Evolutionary conservation across 2,888 invertebrate species (phyloP).

Genomic region (Sphaerophoria taeniata): DNA sequence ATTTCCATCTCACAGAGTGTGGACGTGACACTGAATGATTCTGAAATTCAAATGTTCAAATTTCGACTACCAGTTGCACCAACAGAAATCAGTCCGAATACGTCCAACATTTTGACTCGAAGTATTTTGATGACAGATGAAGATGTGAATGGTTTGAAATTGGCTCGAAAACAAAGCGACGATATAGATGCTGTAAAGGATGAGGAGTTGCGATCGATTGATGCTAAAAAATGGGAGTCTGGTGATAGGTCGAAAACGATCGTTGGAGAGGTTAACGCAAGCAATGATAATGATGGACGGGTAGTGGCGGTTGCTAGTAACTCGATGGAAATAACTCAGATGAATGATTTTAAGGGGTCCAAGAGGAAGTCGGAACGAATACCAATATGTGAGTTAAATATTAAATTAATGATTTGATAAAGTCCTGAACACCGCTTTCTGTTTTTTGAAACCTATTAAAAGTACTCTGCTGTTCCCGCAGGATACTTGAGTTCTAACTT

Average conservation of each 20-base stretch:
- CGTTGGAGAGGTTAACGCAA: background rate
- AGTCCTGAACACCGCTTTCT: too few species aligned
- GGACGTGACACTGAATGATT: constrained; percentile 55
- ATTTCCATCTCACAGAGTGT: constrained; percentile 57
- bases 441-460: too few species aligned
- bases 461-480: too few species aligned
- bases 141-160: constrained; percentile 42
- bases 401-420: background rate
- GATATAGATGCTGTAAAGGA: background rate
- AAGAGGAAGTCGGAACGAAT: constrained; percentile 20
- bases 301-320: background rate
- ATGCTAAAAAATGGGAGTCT: background rate
- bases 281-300: background rate
- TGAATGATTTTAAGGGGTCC: constrained; percentile 1
- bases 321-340: background rate
- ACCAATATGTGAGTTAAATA: background rate
- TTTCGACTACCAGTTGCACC: constrained; percentile 47
- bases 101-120: constrained; percentile 39
- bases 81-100: constrained; percentile 37
- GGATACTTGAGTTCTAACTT: too few species aligned
- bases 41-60: constrained; percentile 58
- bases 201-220: background rate
- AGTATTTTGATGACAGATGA: constrained; percentile 60
- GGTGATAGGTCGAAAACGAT: background rate
- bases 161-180: constrained; percentile 12